Evolutionary conservation across 2,888 invertebrate species (phyloP).

Genomic region (Malthinus flaveolus): DNA sequence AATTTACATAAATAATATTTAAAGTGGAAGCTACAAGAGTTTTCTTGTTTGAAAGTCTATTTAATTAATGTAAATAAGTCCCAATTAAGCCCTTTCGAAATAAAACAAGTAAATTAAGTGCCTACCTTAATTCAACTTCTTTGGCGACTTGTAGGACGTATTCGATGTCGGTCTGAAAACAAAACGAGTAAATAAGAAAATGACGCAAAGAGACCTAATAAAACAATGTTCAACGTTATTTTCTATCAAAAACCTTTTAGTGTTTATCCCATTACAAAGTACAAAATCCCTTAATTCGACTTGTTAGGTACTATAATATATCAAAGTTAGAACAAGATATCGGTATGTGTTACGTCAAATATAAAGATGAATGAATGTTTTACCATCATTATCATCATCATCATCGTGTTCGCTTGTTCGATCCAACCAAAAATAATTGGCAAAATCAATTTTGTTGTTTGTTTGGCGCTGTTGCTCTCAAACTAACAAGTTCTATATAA

Average conservation of each 20-base stretch:
- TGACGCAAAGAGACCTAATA: no score
- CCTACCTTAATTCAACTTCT: conserved; percentile 76
- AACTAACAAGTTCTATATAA: not conserved
- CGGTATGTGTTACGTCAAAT: not conserved
- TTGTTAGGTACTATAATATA: not conserved
- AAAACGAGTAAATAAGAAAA: conserved; percentile 23
- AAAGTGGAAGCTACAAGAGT: not conserved
- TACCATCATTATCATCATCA: not conserved
- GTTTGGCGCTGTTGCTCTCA: not conserved
- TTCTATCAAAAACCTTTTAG: not conserved
- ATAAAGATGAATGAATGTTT: not conserved
- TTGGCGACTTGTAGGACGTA: conserved; percentile 75
- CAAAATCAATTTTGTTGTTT: not conserved
- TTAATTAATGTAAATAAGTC: conserved; percentile 1
- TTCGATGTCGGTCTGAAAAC: conserved; percentile 70
- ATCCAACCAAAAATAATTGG: not conserved
- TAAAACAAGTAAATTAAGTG: not conserved
- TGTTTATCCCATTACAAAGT: not conserved
- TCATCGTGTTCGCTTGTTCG: not conserved
- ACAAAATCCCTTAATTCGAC: not conserved
- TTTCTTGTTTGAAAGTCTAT: not conserved
- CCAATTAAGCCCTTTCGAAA: not conserved
- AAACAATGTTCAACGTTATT: not conserved
- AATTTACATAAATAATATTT: not conserved
- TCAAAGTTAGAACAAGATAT: not conserved